These are phyloP conservation scores for Motacilla alba DNA, from an alignment of 2,113 vertebrate species.

Conservation along the genomic window DNA sequence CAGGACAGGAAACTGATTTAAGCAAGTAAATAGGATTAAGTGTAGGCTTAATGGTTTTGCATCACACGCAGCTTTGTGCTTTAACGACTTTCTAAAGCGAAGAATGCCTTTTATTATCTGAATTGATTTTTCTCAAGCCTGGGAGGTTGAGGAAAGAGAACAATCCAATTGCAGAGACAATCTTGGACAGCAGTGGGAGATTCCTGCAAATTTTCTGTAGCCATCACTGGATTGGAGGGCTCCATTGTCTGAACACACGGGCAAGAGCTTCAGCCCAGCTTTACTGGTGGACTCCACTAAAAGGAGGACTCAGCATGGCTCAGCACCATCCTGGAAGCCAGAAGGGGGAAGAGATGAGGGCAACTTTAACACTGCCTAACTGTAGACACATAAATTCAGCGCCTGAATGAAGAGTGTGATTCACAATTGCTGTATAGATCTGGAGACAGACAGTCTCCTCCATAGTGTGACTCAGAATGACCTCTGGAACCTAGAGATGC, in stretches of 20 bases:
- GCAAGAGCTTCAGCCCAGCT: neutral
- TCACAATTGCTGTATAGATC: accelerated
- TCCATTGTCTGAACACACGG: accelerated
- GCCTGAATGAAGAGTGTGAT: neutral
- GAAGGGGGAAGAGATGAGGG: no score
- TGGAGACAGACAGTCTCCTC: neutral
- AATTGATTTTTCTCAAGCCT: neutral
- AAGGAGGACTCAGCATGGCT: neutral
- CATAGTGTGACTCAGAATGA: accelerated
- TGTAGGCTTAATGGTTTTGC: neutral
- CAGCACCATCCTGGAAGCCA: accelerated
- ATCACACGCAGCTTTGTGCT: neutral
- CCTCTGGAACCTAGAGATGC: neutral
- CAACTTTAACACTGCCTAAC: accelerated
- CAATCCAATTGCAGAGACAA: neutral
- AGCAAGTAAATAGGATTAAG: neutral
- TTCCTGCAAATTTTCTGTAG: neutral
- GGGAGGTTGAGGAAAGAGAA: neutral
- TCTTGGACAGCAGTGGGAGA: neutral
- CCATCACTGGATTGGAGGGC: neutral
- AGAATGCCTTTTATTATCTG: neutral
- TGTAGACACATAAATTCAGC: neutral
- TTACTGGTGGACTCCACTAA: no score
- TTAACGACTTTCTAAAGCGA: neutral
- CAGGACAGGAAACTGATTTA: neutral